phyloP scores from a whole-genome alignment of 2,888 invertebrate species.

The Drosophila affinis region DNA sequence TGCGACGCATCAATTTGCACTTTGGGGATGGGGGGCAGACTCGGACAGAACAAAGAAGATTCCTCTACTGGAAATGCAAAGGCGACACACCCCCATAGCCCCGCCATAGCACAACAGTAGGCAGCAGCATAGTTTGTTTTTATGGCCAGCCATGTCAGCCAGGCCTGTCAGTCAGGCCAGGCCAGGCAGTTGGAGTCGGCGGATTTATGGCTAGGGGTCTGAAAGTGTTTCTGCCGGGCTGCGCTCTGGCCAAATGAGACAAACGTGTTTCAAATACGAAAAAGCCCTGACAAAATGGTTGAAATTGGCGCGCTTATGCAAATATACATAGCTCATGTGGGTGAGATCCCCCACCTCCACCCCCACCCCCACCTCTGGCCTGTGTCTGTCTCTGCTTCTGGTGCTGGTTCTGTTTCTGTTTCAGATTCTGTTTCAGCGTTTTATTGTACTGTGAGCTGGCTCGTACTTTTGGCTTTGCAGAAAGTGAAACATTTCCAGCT shows the following conservation, averaged over 20 bases:
- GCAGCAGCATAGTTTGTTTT: constrained; percentile 38
- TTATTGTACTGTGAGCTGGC: neutral
- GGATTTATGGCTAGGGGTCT: constrained; percentile 41
- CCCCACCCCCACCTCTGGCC: neutral
- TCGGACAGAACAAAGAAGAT: constrained; percentile 37
- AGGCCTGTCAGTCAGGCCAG: constrained; percentile 4
- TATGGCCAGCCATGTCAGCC: constrained; percentile 42
- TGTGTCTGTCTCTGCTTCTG: neutral
- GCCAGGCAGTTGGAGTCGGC: constrained; percentile 18
- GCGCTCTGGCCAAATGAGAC: constrained; percentile 70
- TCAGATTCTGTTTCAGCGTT: neutral
- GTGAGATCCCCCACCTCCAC: neutral
- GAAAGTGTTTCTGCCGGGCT: constrained; percentile 38
- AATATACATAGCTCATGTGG: constrained; percentile 32
- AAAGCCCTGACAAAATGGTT: constrained; percentile 41
- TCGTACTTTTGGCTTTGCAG: constrained; percentile 16
- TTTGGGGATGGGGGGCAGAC: neutral
- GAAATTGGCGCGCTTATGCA: constrained; percentile 67
- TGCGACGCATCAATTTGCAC: constrained; percentile 34
- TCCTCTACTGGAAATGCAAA: constrained; percentile 36
- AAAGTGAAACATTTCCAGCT: constrained; percentile 36
- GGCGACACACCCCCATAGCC: constrained; percentile 18
- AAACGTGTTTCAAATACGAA: constrained; percentile 73
- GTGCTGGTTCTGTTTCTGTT: neutral
- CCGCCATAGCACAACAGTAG: constrained; percentile 2